Evolutionary conservation across 2,797 vertebrate genomes (phyloP).

Genomic region (Acestrorhynchus altus): DNA sequence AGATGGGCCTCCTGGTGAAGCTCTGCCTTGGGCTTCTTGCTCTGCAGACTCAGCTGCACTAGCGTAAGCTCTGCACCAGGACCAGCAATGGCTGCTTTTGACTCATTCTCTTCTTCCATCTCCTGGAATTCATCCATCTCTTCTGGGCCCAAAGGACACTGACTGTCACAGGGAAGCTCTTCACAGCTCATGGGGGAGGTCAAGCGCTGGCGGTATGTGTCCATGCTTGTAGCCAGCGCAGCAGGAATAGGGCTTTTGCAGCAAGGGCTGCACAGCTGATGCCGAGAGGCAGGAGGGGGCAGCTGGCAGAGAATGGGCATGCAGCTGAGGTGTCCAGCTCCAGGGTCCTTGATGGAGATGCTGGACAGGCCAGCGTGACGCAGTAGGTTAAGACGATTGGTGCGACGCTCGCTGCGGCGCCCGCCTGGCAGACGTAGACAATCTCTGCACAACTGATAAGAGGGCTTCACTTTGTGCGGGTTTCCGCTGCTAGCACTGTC

Average conservation of each 20-base stretch:
- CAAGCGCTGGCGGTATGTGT: conserved; percentile 63
- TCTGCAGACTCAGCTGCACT: conserved; percentile 74
- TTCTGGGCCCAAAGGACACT: conserved; percentile 61
- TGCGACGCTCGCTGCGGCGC: conserved; percentile 66
- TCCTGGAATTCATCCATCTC: conserved; percentile 69
- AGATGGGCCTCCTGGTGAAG: conserved; percentile 84
- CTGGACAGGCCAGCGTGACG: conserved; percentile 52
- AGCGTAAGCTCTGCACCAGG: conserved; percentile 70
- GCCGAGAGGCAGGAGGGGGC: conserved; percentile 51
- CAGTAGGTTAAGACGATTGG: conserved; percentile 68
- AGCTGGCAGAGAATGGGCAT: conserved; percentile 43
- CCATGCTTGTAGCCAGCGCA: conserved; percentile 45
- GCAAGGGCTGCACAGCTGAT: conserved; percentile 64
- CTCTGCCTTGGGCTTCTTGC: conserved; percentile 66
- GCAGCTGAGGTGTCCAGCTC: conserved; percentile 68
- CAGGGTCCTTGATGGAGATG: conserved; percentile 74
- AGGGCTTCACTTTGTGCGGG: conserved; percentile 87
- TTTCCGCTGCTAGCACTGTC: conserved; percentile 90
- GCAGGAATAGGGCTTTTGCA: conserved; percentile 63
- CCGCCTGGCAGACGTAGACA: conserved; percentile 82
- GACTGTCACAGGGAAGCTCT: conserved; percentile 61
- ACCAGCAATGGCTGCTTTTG: conserved; percentile 37
- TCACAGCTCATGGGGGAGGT: conserved; percentile 75
- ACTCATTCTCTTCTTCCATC: conserved; percentile 56
- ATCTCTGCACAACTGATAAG: conserved; percentile 88